Percentiles rank a stretch among this genome's conserved stretches.
These are phyloP conservation scores for Mesembrinibis cayennensis DNA, from an alignment of 2,113 vertebrate species.

Conservation along the genomic window DNA sequence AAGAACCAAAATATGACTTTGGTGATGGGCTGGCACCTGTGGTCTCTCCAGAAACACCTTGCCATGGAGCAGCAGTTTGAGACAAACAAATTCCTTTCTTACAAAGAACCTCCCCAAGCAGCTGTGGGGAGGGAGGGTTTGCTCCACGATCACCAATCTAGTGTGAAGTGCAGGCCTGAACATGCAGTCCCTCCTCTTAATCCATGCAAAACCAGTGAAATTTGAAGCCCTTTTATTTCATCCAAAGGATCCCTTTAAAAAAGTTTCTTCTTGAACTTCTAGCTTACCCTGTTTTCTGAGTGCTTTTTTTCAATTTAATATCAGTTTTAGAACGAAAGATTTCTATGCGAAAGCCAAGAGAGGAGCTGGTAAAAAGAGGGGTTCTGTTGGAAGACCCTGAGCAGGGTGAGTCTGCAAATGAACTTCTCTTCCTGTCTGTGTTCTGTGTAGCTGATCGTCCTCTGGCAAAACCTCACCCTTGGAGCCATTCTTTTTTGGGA, in stretches of 20 bases:
- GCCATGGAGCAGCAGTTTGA: neutral
- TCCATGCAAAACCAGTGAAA: neutral
- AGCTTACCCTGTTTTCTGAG: slow-evolving; percentile 66
- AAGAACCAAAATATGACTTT: neutral
- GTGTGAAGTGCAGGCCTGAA: neutral
- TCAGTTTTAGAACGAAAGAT: slow-evolving; percentile 98
- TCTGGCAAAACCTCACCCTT: neutral
- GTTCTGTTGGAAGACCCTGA: slow-evolving; percentile 92
- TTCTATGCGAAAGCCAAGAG: slow-evolving; percentile 94
- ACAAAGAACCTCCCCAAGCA: neutral
- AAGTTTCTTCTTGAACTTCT: neutral
- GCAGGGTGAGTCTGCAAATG: slow-evolving; percentile 81
- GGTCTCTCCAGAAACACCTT: neutral
- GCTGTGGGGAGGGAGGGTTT: neutral
- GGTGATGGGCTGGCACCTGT: neutral
- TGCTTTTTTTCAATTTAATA: slow-evolving; percentile 67
- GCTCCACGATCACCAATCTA: neutral
- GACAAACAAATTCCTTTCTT: neutral
- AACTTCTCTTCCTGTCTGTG: slow-evolving; percentile 33
- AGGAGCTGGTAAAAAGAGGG: slow-evolving; percentile 96
- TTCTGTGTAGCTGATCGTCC: neutral
- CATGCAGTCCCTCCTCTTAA: neutral
- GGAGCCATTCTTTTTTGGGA: neutral
- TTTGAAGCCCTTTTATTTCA: slow-evolving; percentile 16
- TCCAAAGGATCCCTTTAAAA: neutral